Evolutionary conservation across 2,888 invertebrate genomes (phyloP).

Genomic region (Agrypnus murinus): DNA sequence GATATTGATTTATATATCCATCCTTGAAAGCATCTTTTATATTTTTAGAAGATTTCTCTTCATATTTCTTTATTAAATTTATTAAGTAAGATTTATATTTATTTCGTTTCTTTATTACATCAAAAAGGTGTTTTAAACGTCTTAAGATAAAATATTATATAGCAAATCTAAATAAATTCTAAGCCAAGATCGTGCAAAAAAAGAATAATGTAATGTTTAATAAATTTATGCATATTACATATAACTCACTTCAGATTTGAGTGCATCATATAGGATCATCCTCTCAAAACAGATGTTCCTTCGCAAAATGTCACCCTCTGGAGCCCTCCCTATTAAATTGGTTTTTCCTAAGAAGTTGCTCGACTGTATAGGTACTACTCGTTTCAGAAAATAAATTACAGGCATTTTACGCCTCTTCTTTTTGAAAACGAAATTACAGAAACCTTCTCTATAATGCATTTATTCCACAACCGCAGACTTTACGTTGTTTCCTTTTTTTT

Average conservation of each 20-base stretch:
- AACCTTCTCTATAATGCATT: constrained; percentile 10
- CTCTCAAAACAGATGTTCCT: constrained; percentile 20
- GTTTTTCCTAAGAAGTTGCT: constrained; percentile 5
- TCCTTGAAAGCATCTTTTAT: background rate
- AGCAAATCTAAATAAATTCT: too few species aligned
- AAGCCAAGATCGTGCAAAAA: too few species aligned
- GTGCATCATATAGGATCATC: background rate
- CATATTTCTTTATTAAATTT: constrained; percentile 21
- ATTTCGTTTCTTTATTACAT: too few species aligned
- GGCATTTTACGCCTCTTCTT: constrained; percentile 25
- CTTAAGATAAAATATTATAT: too few species aligned
- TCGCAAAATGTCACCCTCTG: constrained; percentile 15
- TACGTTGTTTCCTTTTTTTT: too few species aligned
- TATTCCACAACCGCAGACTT: constrained; percentile 16
- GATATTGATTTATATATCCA: constrained; percentile 8
- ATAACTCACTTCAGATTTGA: too few species aligned
- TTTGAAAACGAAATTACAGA: constrained; percentile 6
- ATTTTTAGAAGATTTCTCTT: background rate
- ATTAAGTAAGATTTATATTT: constrained; percentile 5
- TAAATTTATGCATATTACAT: too few species aligned
- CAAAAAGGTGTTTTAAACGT: too few species aligned
- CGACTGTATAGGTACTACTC: constrained; percentile 16
- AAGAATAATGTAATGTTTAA: too few species aligned
- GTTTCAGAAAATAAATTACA: constrained; percentile 23
- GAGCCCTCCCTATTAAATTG: constrained; percentile 10